These are phyloP conservation scores for Microcebus tavaratra DNA, from an alignment of 2,113 vertebrate species.

Conservation along the genomic window DNA sequence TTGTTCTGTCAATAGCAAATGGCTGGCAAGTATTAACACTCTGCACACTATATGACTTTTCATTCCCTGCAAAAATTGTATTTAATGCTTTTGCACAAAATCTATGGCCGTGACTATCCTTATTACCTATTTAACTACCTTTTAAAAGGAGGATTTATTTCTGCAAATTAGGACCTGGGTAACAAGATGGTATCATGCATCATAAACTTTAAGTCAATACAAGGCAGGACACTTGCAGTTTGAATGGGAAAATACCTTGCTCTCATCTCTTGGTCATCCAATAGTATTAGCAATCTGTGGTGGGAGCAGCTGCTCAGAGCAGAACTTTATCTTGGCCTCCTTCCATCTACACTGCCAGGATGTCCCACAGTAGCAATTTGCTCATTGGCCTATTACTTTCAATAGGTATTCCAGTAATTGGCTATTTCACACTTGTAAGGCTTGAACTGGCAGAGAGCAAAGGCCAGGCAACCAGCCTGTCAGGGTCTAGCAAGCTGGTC, in stretches of 20 bases:
- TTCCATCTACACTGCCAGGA: constrained; percentile 83
- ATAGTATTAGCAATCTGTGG: constrained; percentile 73
- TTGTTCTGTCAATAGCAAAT: constrained; percentile 96
- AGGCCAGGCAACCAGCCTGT: constrained; percentile 95
- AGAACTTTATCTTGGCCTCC: constrained; percentile 92
- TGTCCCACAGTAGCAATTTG: constrained; percentile 94
- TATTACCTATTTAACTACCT: constrained; percentile 97
- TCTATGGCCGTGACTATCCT: constrained; percentile 90
- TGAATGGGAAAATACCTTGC: constrained; percentile 86
- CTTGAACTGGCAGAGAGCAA: constrained; percentile 96
- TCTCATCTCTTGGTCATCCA: constrained; percentile 83
- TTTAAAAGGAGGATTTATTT: constrained; percentile 97
- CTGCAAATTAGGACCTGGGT: constrained; percentile 94
- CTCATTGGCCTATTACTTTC: constrained; percentile 96
- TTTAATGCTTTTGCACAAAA: constrained; percentile 94
- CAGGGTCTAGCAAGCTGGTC: constrained; percentile 88
- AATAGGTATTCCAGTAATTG: constrained; percentile 96
- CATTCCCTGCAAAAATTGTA: constrained; percentile 91
- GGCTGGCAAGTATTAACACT: constrained; percentile 91
- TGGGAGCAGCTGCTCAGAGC: constrained; percentile 89
- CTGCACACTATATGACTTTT: constrained; percentile 90
- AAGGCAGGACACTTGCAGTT: constrained; percentile 86
- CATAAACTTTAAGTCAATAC: constrained; percentile 99
- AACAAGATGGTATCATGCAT: constrained; percentile 94
- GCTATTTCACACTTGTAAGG: constrained; percentile 99